These are phyloP conservation scores for Lypha dubia DNA, from an alignment of 2,888 invertebrate genomes.

Conservation along the genomic window DNA sequence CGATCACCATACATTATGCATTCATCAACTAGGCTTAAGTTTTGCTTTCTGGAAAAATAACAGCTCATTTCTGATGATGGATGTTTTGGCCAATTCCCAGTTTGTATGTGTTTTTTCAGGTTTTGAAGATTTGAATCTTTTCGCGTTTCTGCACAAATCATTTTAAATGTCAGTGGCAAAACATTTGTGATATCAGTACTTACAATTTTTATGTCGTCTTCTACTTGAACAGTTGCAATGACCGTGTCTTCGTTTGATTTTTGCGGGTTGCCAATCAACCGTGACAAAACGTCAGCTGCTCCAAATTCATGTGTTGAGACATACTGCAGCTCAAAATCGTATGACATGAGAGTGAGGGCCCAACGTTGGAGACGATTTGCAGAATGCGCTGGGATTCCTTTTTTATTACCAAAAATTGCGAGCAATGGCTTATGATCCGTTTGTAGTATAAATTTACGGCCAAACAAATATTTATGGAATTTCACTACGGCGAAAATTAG, in stretches of 20 bases:
- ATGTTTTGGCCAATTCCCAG: constrained; percentile 55
- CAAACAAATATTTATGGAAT: constrained; percentile 54
- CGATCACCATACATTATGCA: too few species aligned
- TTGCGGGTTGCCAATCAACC: not conserved
- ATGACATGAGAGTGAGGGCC: constrained; percentile 23
- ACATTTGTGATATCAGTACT: constrained; percentile 9
- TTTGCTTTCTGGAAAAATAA: constrained; percentile 36
- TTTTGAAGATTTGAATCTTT: constrained; percentile 38
- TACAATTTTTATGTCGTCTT: constrained; percentile 22
- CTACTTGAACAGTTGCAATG: constrained; percentile 10
- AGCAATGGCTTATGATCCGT: constrained; percentile 37
- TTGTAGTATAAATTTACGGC: constrained; percentile 26
- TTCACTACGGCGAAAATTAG: constrained; percentile 40
- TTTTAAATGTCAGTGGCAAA: constrained; percentile 39
- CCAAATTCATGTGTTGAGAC: constrained; percentile 38
- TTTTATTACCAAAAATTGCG: constrained; percentile 71
- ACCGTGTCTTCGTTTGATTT: constrained; percentile 38
- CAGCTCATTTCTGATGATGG: constrained; percentile 7
- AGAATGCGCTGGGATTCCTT: constrained; percentile 69
- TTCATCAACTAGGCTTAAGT: constrained; percentile 15
- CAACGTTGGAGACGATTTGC: constrained; percentile 37
- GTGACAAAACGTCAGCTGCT: constrained; percentile 44
- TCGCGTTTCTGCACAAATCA: constrained; percentile 27
- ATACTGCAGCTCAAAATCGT: too few species aligned
- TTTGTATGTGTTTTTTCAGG: not conserved